A percentile compares a stretch with the other conserved stretches of the same genome.
These are phyloP conservation scores for Antedon mediterranea DNA, from an alignment of 53 echinoderm and acorn worm species.

Conservation along the genomic window DNA sequence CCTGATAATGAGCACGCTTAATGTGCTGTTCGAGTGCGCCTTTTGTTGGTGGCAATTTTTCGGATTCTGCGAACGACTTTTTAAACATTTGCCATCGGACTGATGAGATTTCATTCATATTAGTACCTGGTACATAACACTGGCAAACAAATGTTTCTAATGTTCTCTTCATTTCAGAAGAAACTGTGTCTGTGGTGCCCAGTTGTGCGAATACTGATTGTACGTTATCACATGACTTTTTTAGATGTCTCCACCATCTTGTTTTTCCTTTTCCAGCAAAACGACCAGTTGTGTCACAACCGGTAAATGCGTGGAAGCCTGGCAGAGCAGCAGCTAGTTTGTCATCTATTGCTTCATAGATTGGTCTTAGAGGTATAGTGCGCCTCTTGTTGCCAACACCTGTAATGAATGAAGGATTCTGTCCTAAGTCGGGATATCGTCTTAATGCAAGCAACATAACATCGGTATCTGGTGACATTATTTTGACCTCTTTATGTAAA, in stretches of 20 bases:
- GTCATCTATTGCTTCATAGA: no score
- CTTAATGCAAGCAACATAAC: no score
- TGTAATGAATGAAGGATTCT: no score
- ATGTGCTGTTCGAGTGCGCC: slow-evolving; percentile 1
- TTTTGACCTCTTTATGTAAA: no score
- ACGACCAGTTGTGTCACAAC: slow-evolving; percentile 5
- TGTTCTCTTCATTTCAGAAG: not conserved
- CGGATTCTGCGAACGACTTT: not conserved
- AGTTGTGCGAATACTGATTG: not conserved
- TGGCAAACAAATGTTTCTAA: no score
- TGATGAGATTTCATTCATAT: not conserved
- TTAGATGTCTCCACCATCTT: not conserved
- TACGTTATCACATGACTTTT: slow-evolving; percentile 3
- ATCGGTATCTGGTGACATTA: no score
- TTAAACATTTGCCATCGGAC: not conserved
- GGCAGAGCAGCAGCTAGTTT: no score
- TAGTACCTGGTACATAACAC: no score
- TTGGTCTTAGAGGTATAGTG: no score
- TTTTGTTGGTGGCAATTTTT: slow-evolving; percentile 10
- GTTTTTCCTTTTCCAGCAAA: slow-evolving; percentile 5
- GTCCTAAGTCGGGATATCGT: no score
- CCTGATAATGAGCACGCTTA: slow-evolving; percentile 8
- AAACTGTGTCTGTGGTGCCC: not conserved
- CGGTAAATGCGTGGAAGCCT: slow-evolving; percentile 2
- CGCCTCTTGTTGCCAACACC: no score